Conservation (phyloP, 2,113 vertebrate genomes). For the Entosphenus tridentatus region DNA sequence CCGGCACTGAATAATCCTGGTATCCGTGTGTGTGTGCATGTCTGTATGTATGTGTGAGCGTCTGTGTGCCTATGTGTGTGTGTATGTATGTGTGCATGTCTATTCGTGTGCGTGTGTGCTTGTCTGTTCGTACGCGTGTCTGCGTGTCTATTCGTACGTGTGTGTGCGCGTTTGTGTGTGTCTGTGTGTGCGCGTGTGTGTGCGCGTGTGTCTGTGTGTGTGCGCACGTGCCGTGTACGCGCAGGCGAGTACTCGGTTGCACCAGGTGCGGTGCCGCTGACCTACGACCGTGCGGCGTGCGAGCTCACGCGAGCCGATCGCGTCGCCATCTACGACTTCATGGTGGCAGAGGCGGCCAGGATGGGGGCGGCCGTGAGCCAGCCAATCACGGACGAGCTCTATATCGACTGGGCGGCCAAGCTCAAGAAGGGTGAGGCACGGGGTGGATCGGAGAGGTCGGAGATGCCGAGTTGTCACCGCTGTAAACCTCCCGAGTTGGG, state of each 20-base stretch:
- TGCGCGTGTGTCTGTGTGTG: not conserved
- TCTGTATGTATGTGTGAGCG: too few species aligned
- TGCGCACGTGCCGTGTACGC: not conserved
- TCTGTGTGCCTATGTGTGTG: too few species aligned
- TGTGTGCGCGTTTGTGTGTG: not conserved
- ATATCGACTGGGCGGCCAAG: constrained; percentile 79
- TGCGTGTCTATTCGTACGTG: not conserved
- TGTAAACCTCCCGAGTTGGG: too few species aligned
- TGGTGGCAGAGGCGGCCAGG: constrained; percentile 20
- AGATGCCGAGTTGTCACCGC: not conserved
- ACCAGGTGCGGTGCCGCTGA: constrained; percentile 56
- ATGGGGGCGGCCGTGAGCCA: too few species aligned
- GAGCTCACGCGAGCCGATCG: constrained; percentile 75
- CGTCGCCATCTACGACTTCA: constrained; percentile 60
- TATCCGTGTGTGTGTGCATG: too few species aligned
- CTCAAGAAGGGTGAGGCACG: constrained; percentile 48
- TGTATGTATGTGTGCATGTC: too few species aligned
- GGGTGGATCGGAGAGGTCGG: not conserved
- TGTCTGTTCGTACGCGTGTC: not conserved
- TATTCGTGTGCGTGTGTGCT: too few species aligned
- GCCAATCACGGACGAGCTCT: constrained; percentile 33
- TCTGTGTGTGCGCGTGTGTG: not conserved
- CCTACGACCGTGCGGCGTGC: constrained; percentile 57
- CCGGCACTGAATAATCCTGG: too few species aligned
- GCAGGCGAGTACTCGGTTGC: constrained; percentile 45